phyloP scores from a whole-genome alignment of 1,140 invertebrate genomes.

The Lucilia sericata region DNA sequence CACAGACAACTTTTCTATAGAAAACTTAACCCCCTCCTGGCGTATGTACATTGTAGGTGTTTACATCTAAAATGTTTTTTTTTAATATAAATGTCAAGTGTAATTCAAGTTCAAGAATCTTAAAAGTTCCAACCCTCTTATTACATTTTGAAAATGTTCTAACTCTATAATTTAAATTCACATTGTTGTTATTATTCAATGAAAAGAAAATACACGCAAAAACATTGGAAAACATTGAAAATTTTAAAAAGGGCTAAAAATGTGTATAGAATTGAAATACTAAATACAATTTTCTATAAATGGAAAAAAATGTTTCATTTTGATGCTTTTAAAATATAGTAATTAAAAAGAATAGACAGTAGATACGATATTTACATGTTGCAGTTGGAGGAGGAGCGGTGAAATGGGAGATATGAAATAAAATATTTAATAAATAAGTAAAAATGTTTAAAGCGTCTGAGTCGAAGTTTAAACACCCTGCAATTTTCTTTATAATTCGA shows the following conservation, averaged over 20 bases:
- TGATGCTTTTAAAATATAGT: not conserved
- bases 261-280: not conserved
- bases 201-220: not conserved
- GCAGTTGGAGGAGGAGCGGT: not conserved
- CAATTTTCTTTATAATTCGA: no score
- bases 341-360: not conserved
- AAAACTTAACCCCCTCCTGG: not conserved
- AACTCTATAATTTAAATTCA: not conserved
- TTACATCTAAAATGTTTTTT: not conserved
- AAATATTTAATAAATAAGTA: not conserved
- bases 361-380: not conserved
- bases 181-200: not conserved
- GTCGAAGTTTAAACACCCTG: no score
- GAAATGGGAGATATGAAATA: not conserved
- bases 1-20: no score
- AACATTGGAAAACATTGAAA: not conserved
- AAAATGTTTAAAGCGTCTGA: not conserved
- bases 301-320: not conserved
- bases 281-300: not conserved
- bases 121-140: not conserved
- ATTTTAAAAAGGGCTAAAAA: not conserved
- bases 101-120: constrained; percentile 10
- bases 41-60: not conserved
- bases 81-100: not conserved
- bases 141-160: not conserved